Base-by-base conservation (phyloP, 2,888 invertebrate genomes). In the Euspilapteryx auroguttella region DNA sequence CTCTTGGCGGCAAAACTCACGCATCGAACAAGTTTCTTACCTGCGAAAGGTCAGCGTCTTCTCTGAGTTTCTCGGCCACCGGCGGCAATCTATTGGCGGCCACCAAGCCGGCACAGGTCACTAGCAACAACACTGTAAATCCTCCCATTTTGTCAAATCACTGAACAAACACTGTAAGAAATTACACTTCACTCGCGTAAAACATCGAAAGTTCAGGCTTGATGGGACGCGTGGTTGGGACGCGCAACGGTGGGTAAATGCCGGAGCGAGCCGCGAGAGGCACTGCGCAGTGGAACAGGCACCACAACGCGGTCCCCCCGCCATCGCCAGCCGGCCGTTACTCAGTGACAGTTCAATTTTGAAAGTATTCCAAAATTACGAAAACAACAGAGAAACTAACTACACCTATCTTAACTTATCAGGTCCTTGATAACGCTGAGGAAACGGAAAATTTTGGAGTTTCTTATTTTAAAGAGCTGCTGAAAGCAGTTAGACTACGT, bases 31-130 rank as follows among this genome's bases (percentile, higher is more conserved):
- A 56, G 59, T 50, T 34, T 35, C 44, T 62, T 78, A 85, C 85
- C 85, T 85, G 80, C 38, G 84, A 83, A 40, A 85, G 73, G 53
- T 85, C 85, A 34, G 79, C 54, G 61, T 84, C 84, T 55, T 77
- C 78, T 42, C 69, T 66, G 41, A 85, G 75, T 66, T 82, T 83
- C 54, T 84, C 82, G 38, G 79, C 69, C 34, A 83, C 69, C 36
- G 82, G 79, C 44, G 64, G 51, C 51, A 66, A 69, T 42, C 58
- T 56, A 29, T 69, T 66, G 21, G 58, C 68, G 10, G 42, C 35
- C 23, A 48, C 59, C 30, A 49, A 36, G 41, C 55, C 50, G 29
- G 49, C 40, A 34, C 55, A 59, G 49, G 64, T 49, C 61, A 75
- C 62, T 46, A 69, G 54, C 44, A 66, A 55, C 40, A 69, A 43